Evolutionary conservation across 2,113 vertebrate species (phyloP), one percentile per base, ranked within the genome.

Genomic region (Protobothrops flavoviridis): DNA sequence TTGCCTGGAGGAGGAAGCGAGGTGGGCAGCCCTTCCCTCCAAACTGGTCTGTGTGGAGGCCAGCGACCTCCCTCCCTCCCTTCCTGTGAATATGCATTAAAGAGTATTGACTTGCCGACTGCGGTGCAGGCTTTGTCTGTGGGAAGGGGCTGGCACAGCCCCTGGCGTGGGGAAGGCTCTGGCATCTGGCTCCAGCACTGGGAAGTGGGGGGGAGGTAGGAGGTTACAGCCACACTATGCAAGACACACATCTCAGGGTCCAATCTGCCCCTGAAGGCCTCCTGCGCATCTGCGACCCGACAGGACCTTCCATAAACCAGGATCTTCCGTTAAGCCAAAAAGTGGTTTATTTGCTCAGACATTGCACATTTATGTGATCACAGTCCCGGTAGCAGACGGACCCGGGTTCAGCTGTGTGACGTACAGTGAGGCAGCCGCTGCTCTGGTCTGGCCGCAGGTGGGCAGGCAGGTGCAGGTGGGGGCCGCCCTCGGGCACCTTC

Each of bases 61-160:
- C 39, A 10, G 4, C 1, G 3, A 20, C 13, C 9, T 33, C 85
- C 59, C 20, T 29, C 43, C 52, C 56, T 59, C 5, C 13, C 15
- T 33, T 56, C 52, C 56, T 59, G 43, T 95, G 59, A 87, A 85
- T 85, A 57, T 57, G 86, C 95, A 95, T 95, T 95, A 95, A 95
- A 95, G 33, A 94, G 81, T 94, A 92, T 91, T 95, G 94, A 95
- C 93, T 87, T 59, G 61, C 57, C 1, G n/a, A 21, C 55, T 45
- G 52, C 2, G 7, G 9, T 59, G 21, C 88, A 45, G 57, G 64
- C 45, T n/a, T n/a, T n/a, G n/a, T n/a, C n/a, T 56, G 48, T 15
- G 45, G 23, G 53, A 11, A 33, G 29, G 23, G 64, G 50, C 21
- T 23, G 20, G 52, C 11, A 4, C 29, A 4, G 15, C 15, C 69